Conservation (phyloP, 2,113 vertebrate genomes). For the Datnioides undecimradiatus region DNA sequence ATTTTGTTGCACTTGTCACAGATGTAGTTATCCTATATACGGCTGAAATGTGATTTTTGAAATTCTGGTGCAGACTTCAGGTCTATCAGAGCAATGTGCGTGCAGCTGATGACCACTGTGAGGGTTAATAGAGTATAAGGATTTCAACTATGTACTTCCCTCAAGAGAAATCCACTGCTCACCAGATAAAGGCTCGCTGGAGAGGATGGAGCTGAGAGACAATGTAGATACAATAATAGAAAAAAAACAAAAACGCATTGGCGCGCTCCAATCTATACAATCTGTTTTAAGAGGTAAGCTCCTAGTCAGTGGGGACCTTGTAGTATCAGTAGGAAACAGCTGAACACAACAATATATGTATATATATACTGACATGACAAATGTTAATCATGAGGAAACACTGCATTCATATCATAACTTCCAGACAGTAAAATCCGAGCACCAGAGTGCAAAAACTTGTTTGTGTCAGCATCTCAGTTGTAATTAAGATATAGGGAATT, state of each 20-base stretch:
- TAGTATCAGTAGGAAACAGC: conserved; percentile 9
- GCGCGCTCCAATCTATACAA: background rate
- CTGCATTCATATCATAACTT: background rate
- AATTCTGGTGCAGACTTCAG: background rate
- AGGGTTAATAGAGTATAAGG: conserved; percentile 58
- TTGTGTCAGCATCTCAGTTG: background rate
- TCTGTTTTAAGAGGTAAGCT: background rate
- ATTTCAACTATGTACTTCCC: conserved; percentile 34
- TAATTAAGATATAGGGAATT: background rate
- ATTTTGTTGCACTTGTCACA: conserved; percentile 28
- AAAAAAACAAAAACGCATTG: background rate
- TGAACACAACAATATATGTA: background rate
- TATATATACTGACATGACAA: background rate
- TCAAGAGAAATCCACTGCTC: conserved; percentile 18
- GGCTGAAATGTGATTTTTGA: conserved; percentile 9
- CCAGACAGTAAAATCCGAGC: background rate
- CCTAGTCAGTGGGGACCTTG: conserved; percentile 1
- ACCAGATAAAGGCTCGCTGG: conserved; percentile 15
- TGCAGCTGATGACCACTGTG: conserved; percentile 29
- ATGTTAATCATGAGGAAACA: background rate
- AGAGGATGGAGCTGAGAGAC: conserved; percentile 17
- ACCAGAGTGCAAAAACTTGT: background rate
- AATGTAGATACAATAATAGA: conserved; percentile 22
- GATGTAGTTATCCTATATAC: background rate
- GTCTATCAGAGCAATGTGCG: conserved; percentile 1